These are phyloP conservation scores for Poeciliopsis occidentalis DNA, from an alignment of 2,113 vertebrate genomes.

Conservation along the genomic window DNA sequence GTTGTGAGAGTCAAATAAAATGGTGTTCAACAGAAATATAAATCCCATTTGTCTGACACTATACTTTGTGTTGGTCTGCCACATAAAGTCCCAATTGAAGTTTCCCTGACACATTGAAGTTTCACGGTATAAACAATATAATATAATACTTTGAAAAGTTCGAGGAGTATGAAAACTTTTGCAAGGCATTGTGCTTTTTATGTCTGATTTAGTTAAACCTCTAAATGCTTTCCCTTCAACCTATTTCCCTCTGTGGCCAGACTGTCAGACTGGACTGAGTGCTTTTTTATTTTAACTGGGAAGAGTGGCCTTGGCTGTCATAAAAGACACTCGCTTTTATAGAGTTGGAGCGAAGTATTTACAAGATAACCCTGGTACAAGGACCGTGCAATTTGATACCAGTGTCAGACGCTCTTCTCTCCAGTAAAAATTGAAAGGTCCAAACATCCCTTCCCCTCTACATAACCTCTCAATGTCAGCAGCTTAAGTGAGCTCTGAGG, in stretches of 20 bases:
- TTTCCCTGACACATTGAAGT: background rate
- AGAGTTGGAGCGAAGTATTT: slow-evolving; percentile 75
- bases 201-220: slow-evolving; percentile 43
- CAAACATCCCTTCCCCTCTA: slow-evolving; percentile 56
- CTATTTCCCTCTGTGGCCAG: slow-evolving; percentile 41
- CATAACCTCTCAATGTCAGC: slow-evolving; percentile 58
- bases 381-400: slow-evolving; percentile 75
- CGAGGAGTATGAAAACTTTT: background rate
- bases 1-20: too few species aligned
- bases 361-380: slow-evolving; percentile 76
- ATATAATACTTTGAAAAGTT: background rate
- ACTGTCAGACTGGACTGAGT: slow-evolving; percentile 64
- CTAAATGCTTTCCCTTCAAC: slow-evolving; percentile 39
- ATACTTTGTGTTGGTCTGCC: background rate
- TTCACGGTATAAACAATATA: background rate
- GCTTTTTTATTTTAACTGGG: slow-evolving; percentile 76
- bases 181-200: background rate
- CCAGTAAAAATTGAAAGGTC: slow-evolving; percentile 63
- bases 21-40: background rate
- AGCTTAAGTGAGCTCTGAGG: slow-evolving; percentile 35
- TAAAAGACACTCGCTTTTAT: slow-evolving; percentile 75
- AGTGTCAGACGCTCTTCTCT: slow-evolving; percentile 63
- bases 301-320: slow-evolving; percentile 71
- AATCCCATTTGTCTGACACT: background rate
- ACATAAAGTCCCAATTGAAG: background rate